Base-by-base conservation (phyloP, 1,140 invertebrate species). In the Rhyacophila brunnea region DNA sequence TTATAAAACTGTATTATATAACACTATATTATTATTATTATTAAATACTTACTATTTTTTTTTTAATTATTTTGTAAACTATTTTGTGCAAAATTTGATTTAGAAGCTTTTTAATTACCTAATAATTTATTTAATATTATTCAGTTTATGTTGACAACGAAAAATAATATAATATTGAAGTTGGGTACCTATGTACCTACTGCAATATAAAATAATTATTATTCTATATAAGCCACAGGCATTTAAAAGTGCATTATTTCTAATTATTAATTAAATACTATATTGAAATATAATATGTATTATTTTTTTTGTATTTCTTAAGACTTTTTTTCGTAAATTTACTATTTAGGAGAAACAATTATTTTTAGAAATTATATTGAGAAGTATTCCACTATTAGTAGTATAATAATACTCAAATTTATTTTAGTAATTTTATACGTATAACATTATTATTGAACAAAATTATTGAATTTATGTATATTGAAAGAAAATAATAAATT, bases 111-210 rank as follows among this genome's bases (percentile, higher is more conserved):
- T 17, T 45, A 10, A 45, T 19, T 17, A 17, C 10, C 17, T 45
- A 45, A 11, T 45, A 17, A 17, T 45, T 45, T 45, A 19, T 45
- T 19, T 17, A 17, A 17, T 45, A 15, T 45, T 45, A 45, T 19
- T 6, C 13, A 15, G 13, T 15, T 45, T 45, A 45, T 14, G 6
- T 15, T 6, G 9, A 45, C 13, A 45, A 45, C 6, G 18, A 45
- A 5, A 43, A 10, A 6, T 7, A 6, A 45, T 17, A 18, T 45
- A 14, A 17, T 15, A 45, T 15, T 5, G 18, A 9, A 14, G 14
- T 10, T 10, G 6, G 7, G 6, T n/a, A 35, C n/a, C n/a, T 6
- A 35, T 7, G 34, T n/a, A 40, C 15, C 11, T n/a, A n/a, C 15
- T n/a, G 11, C 15, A n/a, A 40, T 40, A 13, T 40, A 40, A n/a